Evolutionary conservation across 2,888 invertebrate genomes (phyloP), one percentile per base, ranked within the genome.

Genomic region (Thysanoteuthis rhombus): DNA sequence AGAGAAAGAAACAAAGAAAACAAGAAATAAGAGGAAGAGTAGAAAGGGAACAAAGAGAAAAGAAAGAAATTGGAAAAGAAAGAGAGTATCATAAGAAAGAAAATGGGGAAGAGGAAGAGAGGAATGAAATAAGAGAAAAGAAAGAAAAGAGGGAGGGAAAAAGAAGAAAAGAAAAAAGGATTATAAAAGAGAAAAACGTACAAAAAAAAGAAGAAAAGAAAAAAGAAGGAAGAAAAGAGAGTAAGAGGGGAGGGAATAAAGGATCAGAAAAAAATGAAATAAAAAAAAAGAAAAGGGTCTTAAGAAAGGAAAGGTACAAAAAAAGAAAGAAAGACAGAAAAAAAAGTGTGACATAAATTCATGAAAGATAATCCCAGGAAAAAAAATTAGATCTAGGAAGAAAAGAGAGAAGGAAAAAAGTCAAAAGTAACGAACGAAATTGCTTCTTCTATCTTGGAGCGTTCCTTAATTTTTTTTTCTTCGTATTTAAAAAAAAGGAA

Each of bases 201-300:
- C 6, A 32, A 58, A 10, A 58, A 32, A 58, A 32, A 58, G 32
- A 58, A 6, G 12, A 12, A 58, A 32, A 32, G 32, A 32, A 32
- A 58, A 4, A 58, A 32, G 3, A 32, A n/a, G n/a, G 16, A n/a
- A n/a, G n/a, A 12, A n/a, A n/a, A 10, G 16, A n/a, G n/a, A 75
- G 8, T 8, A 75, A 6, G 6, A n/a, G n/a, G n/a, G n/a, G 19
- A 75, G 0, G n/a, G 8, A 75, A n/a, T 1, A 16, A 75, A n/a
- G 16, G n/a, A 32, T 0, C 10, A 12, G 16, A 32, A n/a, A 5
- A n/a, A n/a, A n/a, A n/a, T 10, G 3, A 16, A 0, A 8, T 6
- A 12, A 6, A 75, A 12, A 8, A n/a, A 75, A 5, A 19, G 19
- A 75, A 75, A 10, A 0, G 3, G 19, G 10, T 16, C 12, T 8